These are phyloP conservation scores for Acomys russatus DNA, from an alignment of 2,797 vertebrate genomes.

Conservation along the genomic window DNA sequence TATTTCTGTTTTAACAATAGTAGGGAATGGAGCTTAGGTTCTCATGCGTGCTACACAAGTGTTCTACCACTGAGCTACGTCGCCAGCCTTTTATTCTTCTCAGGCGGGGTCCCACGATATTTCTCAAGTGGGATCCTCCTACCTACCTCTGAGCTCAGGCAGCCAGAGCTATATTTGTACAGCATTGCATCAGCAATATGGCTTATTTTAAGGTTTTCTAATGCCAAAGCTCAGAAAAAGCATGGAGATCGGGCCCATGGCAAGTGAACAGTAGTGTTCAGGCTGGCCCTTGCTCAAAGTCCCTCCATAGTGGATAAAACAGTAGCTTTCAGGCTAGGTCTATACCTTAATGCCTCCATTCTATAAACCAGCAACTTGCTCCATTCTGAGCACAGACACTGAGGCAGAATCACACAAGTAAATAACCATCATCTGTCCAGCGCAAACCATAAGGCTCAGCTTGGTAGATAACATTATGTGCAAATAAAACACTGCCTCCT, in stretches of 20 bases:
- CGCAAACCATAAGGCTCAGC: not conserved
- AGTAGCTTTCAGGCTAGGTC: not conserved
- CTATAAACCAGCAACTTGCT: not conserved
- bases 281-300: not conserved
- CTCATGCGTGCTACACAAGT: not conserved
- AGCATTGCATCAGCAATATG: not conserved
- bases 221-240: not conserved
- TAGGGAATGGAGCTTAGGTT: not conserved
- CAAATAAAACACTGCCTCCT: not conserved
- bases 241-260: not conserved
- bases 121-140: not conserved
- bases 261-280: not conserved
- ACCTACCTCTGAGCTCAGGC: not conserved
- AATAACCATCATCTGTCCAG: not conserved
- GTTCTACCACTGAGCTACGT: not conserved
- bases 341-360: not conserved
- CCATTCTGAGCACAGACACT: not conserved
- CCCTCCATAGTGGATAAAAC: not conserved
- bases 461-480: not conserved
- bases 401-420: not conserved
- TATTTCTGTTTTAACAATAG: not conserved
- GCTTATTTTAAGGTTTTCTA: slow-evolving; percentile 44
- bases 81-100: not conserved
- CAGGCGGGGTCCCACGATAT: not conserved
- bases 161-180: too few species aligned